A percentile compares a stretch with the other conserved stretches of the same genome.
Evolutionary conservation across 2,888 invertebrate genomes (phyloP).

Genomic region (Amiota communis): DNA sequence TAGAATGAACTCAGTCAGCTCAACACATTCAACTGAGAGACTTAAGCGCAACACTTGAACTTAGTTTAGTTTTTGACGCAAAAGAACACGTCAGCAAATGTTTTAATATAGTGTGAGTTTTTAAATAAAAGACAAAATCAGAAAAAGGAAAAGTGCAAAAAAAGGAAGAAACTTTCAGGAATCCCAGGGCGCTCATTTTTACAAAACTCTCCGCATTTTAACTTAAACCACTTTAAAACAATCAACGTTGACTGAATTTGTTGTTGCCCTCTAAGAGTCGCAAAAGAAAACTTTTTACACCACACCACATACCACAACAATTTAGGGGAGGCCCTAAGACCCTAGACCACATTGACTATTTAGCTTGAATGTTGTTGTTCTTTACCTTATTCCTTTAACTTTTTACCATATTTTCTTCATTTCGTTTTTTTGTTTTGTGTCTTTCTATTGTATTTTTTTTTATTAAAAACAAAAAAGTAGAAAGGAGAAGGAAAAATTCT

Average conservation of each 20-base stretch:
- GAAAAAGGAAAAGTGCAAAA: too few relatives aligned
- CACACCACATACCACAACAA: not conserved
- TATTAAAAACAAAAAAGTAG: conserved; percentile 6
- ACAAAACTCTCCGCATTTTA: not conserved
- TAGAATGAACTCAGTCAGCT: not conserved
- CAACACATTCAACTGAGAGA: not conserved
- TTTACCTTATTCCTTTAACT: too few relatives aligned
- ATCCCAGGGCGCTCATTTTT: conserved; percentile 4
- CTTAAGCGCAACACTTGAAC: conserved; percentile 29
- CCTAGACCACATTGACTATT: too few relatives aligned
- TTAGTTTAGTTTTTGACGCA: conserved; percentile 17
- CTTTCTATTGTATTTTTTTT: not conserved
- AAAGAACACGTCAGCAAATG: conserved; percentile 6
- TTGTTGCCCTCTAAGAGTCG: conserved; percentile 1
- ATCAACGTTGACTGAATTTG: conserved; percentile 17
- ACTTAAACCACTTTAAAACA: conserved; percentile 28
- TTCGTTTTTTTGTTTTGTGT: not conserved
- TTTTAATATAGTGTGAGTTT: too few relatives aligned
- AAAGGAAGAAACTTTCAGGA: not conserved
- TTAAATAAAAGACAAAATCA: too few relatives aligned
- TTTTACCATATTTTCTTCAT: not conserved
- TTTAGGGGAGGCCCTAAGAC: too few relatives aligned
- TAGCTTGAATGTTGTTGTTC: too few relatives aligned
- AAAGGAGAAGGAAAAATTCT: conserved; percentile 3
- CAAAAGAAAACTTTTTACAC: not conserved